Conservation (phyloP, 2,797 vertebrate species). For the Morelia viridis region DNA sequence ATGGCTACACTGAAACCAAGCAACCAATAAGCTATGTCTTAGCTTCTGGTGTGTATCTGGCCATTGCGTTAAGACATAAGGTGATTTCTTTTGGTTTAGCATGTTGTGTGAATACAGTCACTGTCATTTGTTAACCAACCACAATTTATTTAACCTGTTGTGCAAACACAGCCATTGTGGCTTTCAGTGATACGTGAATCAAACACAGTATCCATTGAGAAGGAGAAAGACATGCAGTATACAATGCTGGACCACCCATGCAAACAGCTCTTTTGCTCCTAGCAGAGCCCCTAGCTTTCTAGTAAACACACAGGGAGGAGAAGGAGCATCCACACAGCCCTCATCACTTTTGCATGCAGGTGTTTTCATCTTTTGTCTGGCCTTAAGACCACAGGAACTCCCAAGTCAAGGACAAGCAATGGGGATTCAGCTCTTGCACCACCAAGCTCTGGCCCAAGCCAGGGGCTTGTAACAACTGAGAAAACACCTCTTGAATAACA, state of each 20-base stretch:
- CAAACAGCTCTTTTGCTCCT: background rate
- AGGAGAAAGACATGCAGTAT: background rate
- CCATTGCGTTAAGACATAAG: background rate
- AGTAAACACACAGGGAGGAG: background rate
- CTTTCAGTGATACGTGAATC: background rate
- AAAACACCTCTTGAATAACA: background rate
- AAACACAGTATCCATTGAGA: background rate
- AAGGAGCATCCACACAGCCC: background rate
- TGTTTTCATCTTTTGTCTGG: background rate
- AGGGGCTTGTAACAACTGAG: background rate
- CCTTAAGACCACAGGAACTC: background rate
- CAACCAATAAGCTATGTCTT: background rate
- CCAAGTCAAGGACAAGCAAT: background rate
- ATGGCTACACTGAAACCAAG: background rate
- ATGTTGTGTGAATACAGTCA: background rate
- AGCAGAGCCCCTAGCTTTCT: background rate
- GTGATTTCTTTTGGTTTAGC: background rate
- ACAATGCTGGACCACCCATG: background rate
- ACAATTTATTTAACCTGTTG: background rate
- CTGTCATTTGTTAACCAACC: background rate
- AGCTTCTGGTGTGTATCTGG: background rate
- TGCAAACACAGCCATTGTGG: background rate
- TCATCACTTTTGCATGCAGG: background rate
- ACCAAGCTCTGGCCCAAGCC: background rate
- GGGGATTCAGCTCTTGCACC: background rate